Conservation (phyloP, 2,888 invertebrate species). For the Scrobipalpa costella region DNA sequence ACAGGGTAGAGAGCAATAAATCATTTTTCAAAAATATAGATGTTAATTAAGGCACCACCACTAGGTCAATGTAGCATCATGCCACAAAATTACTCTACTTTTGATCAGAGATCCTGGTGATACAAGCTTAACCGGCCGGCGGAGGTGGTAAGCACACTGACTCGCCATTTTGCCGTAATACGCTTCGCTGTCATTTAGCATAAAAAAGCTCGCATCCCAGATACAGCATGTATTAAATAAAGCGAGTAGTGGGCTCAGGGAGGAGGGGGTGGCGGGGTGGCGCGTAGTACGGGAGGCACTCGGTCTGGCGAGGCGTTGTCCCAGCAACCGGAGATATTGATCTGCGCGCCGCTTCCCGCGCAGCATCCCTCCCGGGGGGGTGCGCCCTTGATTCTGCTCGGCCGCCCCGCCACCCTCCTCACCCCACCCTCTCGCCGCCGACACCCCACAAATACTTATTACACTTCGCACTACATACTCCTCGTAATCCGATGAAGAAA, state of each 20-base stretch:
- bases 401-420: slow-evolving; percentile 54
- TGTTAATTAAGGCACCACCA: too few relatives aligned
- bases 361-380: slow-evolving; percentile 76
- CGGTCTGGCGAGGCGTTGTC: slow-evolving; percentile 83
- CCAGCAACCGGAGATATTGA: slow-evolving; percentile 80
- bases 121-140: not conserved
- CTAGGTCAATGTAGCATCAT: slow-evolving; percentile 36
- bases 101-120: slow-evolving; percentile 20
- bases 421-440: slow-evolving; percentile 39
- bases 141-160: slow-evolving; percentile 41
- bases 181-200: slow-evolving; percentile 72
- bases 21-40: too few relatives aligned
- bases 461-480: slow-evolving; percentile 76
- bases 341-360: slow-evolving; percentile 68
- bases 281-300: slow-evolving; percentile 82
- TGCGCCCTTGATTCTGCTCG: slow-evolving; percentile 66
- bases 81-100: slow-evolving; percentile 53
- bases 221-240: slow-evolving; percentile 76
- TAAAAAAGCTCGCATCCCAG: slow-evolving; percentile 75
- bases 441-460: slow-evolving; percentile 70
- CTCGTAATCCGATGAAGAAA: slow-evolving; percentile 75
- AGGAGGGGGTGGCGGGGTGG: slow-evolving; percentile 47
- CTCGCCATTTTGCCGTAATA: slow-evolving; percentile 58
- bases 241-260: slow-evolving; percentile 69
- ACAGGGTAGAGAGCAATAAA: too few relatives aligned